Conservation (phyloP, 1,140 invertebrate species). For the Drosophila virilis region DNA sequence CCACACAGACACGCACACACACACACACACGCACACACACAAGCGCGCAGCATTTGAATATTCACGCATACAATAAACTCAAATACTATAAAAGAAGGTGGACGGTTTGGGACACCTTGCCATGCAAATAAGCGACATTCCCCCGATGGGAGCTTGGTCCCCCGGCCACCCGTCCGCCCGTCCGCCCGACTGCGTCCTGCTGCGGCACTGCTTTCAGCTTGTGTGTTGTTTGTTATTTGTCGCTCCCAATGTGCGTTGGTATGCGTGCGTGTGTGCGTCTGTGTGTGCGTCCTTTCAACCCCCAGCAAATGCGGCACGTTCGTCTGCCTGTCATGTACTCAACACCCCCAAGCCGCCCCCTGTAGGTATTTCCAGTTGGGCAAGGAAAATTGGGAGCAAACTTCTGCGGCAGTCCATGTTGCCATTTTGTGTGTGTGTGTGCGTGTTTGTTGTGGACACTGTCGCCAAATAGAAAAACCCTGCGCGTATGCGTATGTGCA, state of each 20-base stretch:
- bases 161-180: not conserved
- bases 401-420: slow-evolving; percentile 48
- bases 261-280: slow-evolving; percentile 28
- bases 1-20: slow-evolving; percentile 48
- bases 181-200: slow-evolving; percentile 13
- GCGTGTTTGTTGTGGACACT: slow-evolving; percentile 66
- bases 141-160: slow-evolving; percentile 34
- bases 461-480: slow-evolving; percentile 71
- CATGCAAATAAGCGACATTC: slow-evolving; percentile 72
- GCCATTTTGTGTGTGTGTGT: slow-evolving; percentile 64
- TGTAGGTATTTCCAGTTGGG: slow-evolving; percentile 58
- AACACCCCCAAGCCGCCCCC: not conserved
- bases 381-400: slow-evolving; percentile 26
- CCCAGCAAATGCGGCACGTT: slow-evolving; percentile 62
- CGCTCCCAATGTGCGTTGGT: slow-evolving; percentile 57
- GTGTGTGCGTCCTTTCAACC: slow-evolving; percentile 70
- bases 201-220: slow-evolving; percentile 55
- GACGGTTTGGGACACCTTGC: slow-evolving; percentile 30
- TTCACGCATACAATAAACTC: slow-evolving; percentile 80
- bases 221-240: slow-evolving; percentile 75
- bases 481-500: slow-evolving; percentile 29
- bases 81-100: slow-evolving; percentile 52
- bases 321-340: slow-evolving; percentile 57
- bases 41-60: slow-evolving; percentile 69
- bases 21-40: slow-evolving; percentile 23